Evolutionary conservation across 2,797 vertebrate species (phyloP).

Genomic region (Sebastes vulpes): DNA sequence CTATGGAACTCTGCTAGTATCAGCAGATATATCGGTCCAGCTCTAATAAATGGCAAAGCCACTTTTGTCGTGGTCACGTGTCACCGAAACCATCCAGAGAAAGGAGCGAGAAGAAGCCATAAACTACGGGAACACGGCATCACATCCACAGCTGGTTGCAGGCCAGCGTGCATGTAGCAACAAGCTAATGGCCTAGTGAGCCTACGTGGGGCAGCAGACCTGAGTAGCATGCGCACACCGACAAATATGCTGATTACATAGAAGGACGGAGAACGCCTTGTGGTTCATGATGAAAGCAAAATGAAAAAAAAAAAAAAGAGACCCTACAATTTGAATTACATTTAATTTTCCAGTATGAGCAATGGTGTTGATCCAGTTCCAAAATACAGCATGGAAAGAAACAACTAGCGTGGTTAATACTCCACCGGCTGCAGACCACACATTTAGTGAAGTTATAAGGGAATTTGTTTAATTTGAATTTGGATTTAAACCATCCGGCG

Average conservation of each 20-base stretch:
- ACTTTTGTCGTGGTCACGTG: background rate
- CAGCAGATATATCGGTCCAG: background rate
- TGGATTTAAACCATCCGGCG: background rate
- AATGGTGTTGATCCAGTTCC: background rate
- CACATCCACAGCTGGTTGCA: background rate
- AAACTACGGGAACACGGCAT: background rate
- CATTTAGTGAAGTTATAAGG: background rate
- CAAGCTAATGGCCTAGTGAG: background rate
- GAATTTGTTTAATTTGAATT: conserved; percentile 19
- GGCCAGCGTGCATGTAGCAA: background rate
- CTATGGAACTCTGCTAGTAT: background rate
- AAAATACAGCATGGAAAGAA: conserved; percentile 30
- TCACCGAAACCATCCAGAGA: background rate
- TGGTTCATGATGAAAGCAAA: background rate
- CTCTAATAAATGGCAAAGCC: background rate
- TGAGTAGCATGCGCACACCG: background rate
- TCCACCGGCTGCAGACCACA: conserved; percentile 1
- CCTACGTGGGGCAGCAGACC: background rate
- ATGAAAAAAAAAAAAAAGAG: background rate
- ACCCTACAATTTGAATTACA: background rate
- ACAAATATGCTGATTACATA: background rate
- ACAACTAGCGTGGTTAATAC: background rate
- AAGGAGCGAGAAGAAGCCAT: background rate
- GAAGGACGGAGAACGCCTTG: background rate
- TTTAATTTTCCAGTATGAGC: conserved; percentile 12